phyloP scores from a whole-genome alignment of 2,888 invertebrate genomes.

The Neelides folsomi region DNA sequence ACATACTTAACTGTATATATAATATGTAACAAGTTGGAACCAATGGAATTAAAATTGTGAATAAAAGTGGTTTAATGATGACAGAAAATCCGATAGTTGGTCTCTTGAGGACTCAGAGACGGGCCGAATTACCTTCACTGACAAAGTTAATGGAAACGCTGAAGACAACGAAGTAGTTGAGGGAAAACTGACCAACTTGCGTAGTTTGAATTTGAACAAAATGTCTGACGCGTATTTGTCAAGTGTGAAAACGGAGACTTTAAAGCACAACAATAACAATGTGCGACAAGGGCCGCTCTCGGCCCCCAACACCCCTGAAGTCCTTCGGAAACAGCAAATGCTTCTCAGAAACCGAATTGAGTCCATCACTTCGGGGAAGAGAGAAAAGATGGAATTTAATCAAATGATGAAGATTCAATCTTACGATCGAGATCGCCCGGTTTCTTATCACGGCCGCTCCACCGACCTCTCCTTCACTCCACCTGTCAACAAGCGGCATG shows the following conservation, averaged over 20 bases:
- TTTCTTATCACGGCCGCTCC: slow-evolving; percentile 30
- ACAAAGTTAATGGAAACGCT: too few species aligned
- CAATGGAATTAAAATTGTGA: too few species aligned
- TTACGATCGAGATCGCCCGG: slow-evolving; percentile 19
- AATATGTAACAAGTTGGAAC: too few species aligned
- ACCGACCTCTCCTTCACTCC: slow-evolving; percentile 3
- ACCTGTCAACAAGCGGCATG: slow-evolving; percentile 29
- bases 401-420: slow-evolving; percentile 31
- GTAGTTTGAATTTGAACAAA: too few species aligned
- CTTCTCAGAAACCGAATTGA: slow-evolving; percentile 15
- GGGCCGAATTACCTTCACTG: too few species aligned
- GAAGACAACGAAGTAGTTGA: too few species aligned
- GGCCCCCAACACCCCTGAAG: slow-evolving; percentile 31
- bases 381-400: slow-evolving; percentile 32
- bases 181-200: too few species aligned
- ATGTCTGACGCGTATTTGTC: slow-evolving; percentile 30
- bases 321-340: slow-evolving; percentile 27
- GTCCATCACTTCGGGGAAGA: slow-evolving; percentile 15
- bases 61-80: too few species aligned
- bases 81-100: too few species aligned
- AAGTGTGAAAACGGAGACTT: slow-evolving; percentile 24
- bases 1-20: too few species aligned
- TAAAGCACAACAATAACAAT: slow-evolving; percentile 22
- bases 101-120: too few species aligned
- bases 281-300: slow-evolving; percentile 26